Conservation (phyloP, 2,888 invertebrate genomes). For the Megamerina dolium region DNA sequence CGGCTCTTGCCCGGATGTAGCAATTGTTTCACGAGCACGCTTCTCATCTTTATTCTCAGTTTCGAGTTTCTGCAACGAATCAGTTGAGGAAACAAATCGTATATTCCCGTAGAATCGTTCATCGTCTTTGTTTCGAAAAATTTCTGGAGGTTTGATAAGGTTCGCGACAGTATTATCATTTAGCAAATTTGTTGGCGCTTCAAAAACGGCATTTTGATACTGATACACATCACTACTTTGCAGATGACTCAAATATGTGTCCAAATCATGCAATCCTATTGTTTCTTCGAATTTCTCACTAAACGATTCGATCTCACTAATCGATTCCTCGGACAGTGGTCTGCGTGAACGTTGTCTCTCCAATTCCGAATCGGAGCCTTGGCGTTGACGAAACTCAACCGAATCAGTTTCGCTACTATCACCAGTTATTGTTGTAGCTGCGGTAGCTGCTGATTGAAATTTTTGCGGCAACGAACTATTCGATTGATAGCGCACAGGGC, state of each 20-base stretch:
- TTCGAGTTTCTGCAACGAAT: constrained; percentile 40
- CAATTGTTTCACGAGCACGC: constrained; percentile 25
- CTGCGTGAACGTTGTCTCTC: constrained; percentile 62
- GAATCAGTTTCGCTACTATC: constrained; percentile 49
- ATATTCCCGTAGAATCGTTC: constrained; percentile 48
- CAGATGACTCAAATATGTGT: constrained; percentile 62
- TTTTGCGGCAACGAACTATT: constrained; percentile 39
- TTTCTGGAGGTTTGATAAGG: constrained; percentile 47
- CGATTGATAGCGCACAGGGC: constrained; percentile 39
- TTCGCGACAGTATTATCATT: constrained; percentile 32
- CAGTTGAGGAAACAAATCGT: constrained; percentile 46
- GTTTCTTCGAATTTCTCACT: constrained; percentile 54
- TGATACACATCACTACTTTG: constrained; percentile 52
- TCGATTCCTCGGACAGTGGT: constrained; percentile 69
- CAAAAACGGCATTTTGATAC: constrained; percentile 32
- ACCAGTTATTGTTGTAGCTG: constrained; percentile 19
- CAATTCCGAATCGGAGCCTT: constrained; percentile 51
- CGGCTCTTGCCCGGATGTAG: constrained; percentile 26
- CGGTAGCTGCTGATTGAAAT: constrained; percentile 16
- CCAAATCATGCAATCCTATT: constrained; percentile 57
- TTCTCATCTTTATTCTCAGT: constrained; percentile 21
- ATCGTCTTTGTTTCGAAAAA: constrained; percentile 44
- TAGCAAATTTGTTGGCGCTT: constrained; percentile 18
- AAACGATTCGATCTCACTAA: constrained; percentile 60
- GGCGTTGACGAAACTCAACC: constrained; percentile 53